Conservation (phyloP, 2,888 invertebrate species). For the Dyspetes luteomarginatus region DNA sequence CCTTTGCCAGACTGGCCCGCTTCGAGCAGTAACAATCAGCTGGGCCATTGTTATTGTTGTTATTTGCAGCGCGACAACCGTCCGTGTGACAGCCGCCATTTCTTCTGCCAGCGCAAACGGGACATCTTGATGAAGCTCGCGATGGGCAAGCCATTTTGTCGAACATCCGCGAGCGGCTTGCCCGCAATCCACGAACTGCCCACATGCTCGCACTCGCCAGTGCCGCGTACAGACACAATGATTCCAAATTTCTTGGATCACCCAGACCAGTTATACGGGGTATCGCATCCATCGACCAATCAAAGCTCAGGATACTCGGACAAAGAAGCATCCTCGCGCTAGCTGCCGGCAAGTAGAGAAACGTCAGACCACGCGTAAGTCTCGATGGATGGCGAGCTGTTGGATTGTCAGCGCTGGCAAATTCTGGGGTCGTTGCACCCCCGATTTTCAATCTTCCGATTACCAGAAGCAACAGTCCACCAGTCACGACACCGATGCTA, state of each 20-base stretch:
- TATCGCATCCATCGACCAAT: slow-evolving; percentile 99
- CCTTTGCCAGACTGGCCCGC: slow-evolving; percentile 68
- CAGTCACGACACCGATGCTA: slow-evolving; percentile 88
- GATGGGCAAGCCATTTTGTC: slow-evolving; percentile 50
- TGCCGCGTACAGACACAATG: slow-evolving; percentile 89
- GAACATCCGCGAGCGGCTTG: slow-evolving; percentile 45
- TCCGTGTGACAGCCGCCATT: slow-evolving; percentile 89
- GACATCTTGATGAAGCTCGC: slow-evolving; percentile 84
- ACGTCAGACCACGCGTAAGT: slow-evolving; percentile 93
- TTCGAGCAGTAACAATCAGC: slow-evolving; percentile 84
- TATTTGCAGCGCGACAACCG: slow-evolving; percentile 88
- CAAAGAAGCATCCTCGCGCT: slow-evolving; percentile 94
- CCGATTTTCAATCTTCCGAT: slow-evolving; percentile 92
- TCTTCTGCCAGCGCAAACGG: slow-evolving; percentile 88
- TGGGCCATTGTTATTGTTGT: slow-evolving; percentile 82
- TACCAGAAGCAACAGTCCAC: slow-evolving; percentile 88
- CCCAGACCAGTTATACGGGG: slow-evolving; percentile 91
- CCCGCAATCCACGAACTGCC: slow-evolving; percentile 74
- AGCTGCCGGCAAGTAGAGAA: slow-evolving; percentile 95
- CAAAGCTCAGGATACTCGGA: slow-evolving; percentile 96
- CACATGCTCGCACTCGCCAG: slow-evolving; percentile 76
- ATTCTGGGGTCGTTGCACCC: slow-evolving; percentile 89
- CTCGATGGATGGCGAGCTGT: slow-evolving; percentile 93
- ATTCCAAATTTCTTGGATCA: slow-evolving; percentile 92
- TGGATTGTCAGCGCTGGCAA: slow-evolving; percentile 98